Percentiles rank a stretch among this genome's conserved stretches.
Evolutionary conservation across 2,113 vertebrate species (phyloP).

Genomic region (Himantopus leucocephalus): DNA sequence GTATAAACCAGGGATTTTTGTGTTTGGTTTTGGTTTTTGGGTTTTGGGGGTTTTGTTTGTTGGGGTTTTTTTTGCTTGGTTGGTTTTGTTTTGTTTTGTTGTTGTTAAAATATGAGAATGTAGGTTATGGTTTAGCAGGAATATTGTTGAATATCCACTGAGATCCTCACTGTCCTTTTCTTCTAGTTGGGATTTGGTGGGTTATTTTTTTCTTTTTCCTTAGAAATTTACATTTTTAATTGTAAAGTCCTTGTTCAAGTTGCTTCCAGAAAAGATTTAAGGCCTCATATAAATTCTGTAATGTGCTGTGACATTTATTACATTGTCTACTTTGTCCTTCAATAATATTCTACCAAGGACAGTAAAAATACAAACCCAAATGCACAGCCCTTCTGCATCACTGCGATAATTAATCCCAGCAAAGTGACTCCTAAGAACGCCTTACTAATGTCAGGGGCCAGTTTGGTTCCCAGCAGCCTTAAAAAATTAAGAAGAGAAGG

Average conservation of each 20-base stretch:
- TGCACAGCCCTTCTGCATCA: neutral
- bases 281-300: neutral
- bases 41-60: neutral
- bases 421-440: neutral
- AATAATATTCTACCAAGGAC: neutral
- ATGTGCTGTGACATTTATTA: neutral
- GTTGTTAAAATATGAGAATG: neutral
- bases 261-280: neutral
- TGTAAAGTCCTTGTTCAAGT: neutral
- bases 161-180: neutral
- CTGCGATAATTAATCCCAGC: slow-evolving; percentile 18
- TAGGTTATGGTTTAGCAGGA: neutral
- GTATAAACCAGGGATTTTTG: neutral
- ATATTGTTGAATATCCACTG: neutral
- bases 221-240: neutral
- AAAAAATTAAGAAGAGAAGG: neutral
- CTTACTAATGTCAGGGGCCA: neutral
- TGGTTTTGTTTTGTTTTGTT: neutral
- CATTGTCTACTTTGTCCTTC: neutral
- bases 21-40: neutral
- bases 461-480: neutral
- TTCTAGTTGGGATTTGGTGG: neutral
- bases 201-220: neutral
- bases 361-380: neutral
- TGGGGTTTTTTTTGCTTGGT: too few relatives aligned